Base-by-base conservation (phyloP, 2,888 invertebrate genomes). In the Coleophora deauratella region DNA sequence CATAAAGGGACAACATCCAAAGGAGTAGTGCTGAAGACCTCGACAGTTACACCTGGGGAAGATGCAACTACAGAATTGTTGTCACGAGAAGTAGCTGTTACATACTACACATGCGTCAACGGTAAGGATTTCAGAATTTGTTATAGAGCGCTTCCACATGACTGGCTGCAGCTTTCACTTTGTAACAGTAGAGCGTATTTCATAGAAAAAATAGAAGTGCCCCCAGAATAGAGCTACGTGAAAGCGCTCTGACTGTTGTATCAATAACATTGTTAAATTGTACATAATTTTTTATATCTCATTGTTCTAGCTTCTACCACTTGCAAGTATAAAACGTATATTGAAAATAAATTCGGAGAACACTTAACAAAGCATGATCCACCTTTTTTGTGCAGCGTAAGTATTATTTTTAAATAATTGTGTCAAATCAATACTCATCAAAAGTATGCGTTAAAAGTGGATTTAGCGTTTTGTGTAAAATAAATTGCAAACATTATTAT, bases 261-360 rank as follows among this genome's bases (percentile, higher is more conserved):
- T n/a, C n/a, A n/a, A n/a, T n/a, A n/a, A 21, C 21, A 21, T 21
- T 21, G 21, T 6, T 21, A 21, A 21, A 6, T 21, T 21, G 6
- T 21, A 4, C 21, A n/a, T 31, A 37, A 42, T 35, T 34, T 31
- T 40, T 33, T 33, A 38, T 9, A 6, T 37, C n/a, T n/a, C n/a
- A n/a, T 33, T 44, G 21, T 28, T 44, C 21, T 40, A 45, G 57
- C 47, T 38, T 45, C 59, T 54, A 36, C 13, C 45, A 33, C 40
- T 1, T 82, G 82, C 52, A 70, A 65, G 40, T 81, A 72, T 47
- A 66, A 62, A 37, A 70, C 76, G 0, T 81, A 72, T 45, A 75
- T 69, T 0, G 62, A 72, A 1, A 66, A 68, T 1, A 80, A 78
- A 47, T 79, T 72, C 42, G 51, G 50, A 38, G 80, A 80, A 12